Conservation (phyloP, 2,113 vertebrate genomes). For the Nibea albiflora region DNA sequence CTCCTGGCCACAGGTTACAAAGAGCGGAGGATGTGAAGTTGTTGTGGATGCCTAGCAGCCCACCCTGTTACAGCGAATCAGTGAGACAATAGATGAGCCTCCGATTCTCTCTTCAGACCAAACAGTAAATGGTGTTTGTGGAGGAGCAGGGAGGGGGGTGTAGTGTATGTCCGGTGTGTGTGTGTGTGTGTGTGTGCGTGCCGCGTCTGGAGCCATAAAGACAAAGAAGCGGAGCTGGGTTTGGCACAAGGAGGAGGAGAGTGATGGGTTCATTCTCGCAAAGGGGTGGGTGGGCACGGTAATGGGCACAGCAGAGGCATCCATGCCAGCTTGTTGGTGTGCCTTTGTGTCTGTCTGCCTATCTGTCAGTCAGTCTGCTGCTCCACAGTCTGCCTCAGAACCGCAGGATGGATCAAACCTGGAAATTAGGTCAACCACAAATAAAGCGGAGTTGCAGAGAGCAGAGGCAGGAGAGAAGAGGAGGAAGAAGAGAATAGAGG, state of each 20-base stretch:
- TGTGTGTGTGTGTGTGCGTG: background rate
- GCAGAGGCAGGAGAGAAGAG: slow-evolving; percentile 58
- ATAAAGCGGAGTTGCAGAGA: slow-evolving; percentile 70
- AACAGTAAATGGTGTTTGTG: slow-evolving; percentile 37
- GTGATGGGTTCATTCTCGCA: slow-evolving; percentile 58
- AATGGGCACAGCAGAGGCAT: slow-evolving; percentile 61
- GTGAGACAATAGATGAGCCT: slow-evolving; percentile 49
- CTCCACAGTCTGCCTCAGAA: slow-evolving; percentile 62
- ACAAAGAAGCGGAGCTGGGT: slow-evolving; percentile 57
- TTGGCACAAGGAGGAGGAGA: slow-evolving; percentile 56
- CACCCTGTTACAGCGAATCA: slow-evolving; percentile 26
- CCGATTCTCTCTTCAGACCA: slow-evolving; percentile 40
- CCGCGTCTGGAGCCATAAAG: slow-evolving; percentile 42
- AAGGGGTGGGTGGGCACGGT: slow-evolving; percentile 64
- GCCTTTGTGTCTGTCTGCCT: slow-evolving; percentile 71
- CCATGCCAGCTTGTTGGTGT: slow-evolving; percentile 56
- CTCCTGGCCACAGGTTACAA: slow-evolving; percentile 34
- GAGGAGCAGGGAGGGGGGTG: slow-evolving; percentile 18
- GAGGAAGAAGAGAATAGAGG: slow-evolving; percentile 60
- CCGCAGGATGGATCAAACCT: slow-evolving; percentile 76
- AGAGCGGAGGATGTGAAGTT: slow-evolving; percentile 48
- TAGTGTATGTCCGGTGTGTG: background rate
- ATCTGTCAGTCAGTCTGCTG: slow-evolving; percentile 52
- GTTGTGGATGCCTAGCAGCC: slow-evolving; percentile 36
- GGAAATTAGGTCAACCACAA: slow-evolving; percentile 85